A percentile compares a stretch with the other conserved stretches of the same genome.
Evolutionary conservation across 2,113 vertebrate genomes (phyloP).

Genomic region (Reinhardtius hippoglossoides): DNA sequence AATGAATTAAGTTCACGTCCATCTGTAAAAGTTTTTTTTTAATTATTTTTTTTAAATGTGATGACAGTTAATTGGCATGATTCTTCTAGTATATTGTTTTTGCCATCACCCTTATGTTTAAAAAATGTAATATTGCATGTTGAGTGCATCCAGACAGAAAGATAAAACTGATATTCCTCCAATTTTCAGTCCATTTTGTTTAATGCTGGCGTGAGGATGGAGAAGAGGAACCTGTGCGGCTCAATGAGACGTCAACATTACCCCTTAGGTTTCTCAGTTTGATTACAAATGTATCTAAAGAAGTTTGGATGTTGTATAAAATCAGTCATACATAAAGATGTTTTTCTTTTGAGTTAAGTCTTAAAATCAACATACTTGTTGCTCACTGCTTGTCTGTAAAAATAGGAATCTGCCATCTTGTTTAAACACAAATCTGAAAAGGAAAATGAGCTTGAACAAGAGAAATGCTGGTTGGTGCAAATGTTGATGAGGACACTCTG

Average conservation of each 20-base stretch:
- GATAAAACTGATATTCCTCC: conserved; percentile 1
- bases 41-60: no score
- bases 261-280: conserved; percentile 15
- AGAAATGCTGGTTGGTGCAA: conserved; percentile 11
- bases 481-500: conserved; percentile 23
- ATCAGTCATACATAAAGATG: neutral
- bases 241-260: conserved; percentile 5
- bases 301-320: conserved; percentile 15
- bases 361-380: conserved; percentile 53
- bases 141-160: conserved; percentile 28
- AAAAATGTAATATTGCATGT: conserved; percentile 55
- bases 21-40: conserved; percentile 22
- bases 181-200: conserved; percentile 15
- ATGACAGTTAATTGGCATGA: conserved; percentile 53
- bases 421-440: conserved; percentile 20
- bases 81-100: conserved; percentile 35
- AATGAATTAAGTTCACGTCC: conserved; percentile 5
- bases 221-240: neutral
- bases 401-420: conserved; percentile 12
- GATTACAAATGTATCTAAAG: neutral
- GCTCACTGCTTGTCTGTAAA: conserved; percentile 23
- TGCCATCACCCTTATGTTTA: conserved; percentile 28
- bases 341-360: conserved; percentile 24
- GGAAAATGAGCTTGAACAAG: neutral
- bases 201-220: neutral